Evolutionary conservation across 2,797 vertebrate genomes (phyloP), one percentile per base, ranked within the genome.

Genomic region (Lemur catta): DNA sequence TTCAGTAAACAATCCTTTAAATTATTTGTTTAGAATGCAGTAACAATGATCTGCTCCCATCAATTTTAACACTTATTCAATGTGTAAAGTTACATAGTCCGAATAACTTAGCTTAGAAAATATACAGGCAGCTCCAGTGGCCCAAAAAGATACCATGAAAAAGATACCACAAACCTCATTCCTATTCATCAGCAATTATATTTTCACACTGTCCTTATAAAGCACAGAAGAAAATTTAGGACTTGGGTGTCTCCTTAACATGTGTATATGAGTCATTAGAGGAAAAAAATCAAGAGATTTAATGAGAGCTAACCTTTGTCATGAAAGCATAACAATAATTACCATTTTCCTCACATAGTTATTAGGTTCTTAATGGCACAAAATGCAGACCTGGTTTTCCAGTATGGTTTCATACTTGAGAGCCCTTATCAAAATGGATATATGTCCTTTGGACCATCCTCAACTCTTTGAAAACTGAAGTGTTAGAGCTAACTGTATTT

Each of bases 51-150:
- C 15, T 9, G 4, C 4, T 82, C 5, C 41, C 18, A 35, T 59
- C n/a, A 65, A 18, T 75, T 94, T 93, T 71, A 80, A 43, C 4
- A 63, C 14, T 84, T 80, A 92, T 14, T 82, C 43, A 84, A 17
- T 76, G 48, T 89, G 28, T 90, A 92, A 80, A 84, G 52, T 92
- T 89, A 41, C n/a, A 14, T 63, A 57, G n/a, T 71, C 12, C 35
- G 95, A 96, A 84, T 80, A 91, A 87, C 86, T 85, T n/a, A 26
- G 12, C 63, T 92, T 86, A 41, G 65, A 93, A 89, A 91, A 43
- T 74, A 61, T 43, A 63, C 14, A 41, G 33, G 75, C n/a, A 92
- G 6, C 63, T 88, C 2, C 41, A 48, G 13, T 71, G 50, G 28
- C 26, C 9, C 71, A 88, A 80, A 87, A 50, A 84, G 18, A 61